Base-by-base conservation (phyloP, 2,797 vertebrate genomes). In the Myotis pilosus region DNA sequence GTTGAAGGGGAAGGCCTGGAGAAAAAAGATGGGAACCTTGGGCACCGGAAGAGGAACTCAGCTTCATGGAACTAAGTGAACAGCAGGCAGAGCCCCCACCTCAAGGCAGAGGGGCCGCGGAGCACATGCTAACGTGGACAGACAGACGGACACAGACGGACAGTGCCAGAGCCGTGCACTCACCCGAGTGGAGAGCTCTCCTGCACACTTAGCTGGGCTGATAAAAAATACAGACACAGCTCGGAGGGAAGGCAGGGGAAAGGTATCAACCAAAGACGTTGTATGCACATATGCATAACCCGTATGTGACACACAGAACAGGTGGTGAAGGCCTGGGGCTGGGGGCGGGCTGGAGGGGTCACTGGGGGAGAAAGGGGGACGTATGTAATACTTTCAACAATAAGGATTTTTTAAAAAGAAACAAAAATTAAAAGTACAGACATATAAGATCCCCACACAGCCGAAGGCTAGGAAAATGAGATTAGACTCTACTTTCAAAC, bases 121-220 rank as follows among this genome's bases (percentile, higher is more conserved):
- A 49, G 20, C 5, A 16, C 1, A 0, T 4, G 36, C 44, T 22
- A n/a, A 44, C 17, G 30, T 0, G 13, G 16, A 49, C 5, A 47
- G 66, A 28, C 8, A 47, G 66, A 28, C 8, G 41, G 49, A 47
- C 4, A 3, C 41, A 68, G 17, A 57, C 0, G 51, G 53, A 20
- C 53, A 0, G 23, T 36, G n/a, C 2, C 20, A 11, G 47, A 0
- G 12, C 12, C 33, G 49, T 12, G 16, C 23, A 7, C 72, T 80
- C 20, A 36, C 28, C 38, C 47, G 30, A 79, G 44, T 5, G 66
- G 33, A 80, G 44, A 83, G 36, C n/a, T 10, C 30, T 30, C 28
- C 68, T 22, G 3, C 12, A 66, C 41, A 36, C 3, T 49, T 53
- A 44, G 51, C 2, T 49, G 36, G 47, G 17, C 23, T 62, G 36